A percentile compares a stretch with the other conserved stretches of the same genome.
phyloP scores from a whole-genome alignment of 2,797 vertebrate species.

The Lepus oiostolus region DNA sequence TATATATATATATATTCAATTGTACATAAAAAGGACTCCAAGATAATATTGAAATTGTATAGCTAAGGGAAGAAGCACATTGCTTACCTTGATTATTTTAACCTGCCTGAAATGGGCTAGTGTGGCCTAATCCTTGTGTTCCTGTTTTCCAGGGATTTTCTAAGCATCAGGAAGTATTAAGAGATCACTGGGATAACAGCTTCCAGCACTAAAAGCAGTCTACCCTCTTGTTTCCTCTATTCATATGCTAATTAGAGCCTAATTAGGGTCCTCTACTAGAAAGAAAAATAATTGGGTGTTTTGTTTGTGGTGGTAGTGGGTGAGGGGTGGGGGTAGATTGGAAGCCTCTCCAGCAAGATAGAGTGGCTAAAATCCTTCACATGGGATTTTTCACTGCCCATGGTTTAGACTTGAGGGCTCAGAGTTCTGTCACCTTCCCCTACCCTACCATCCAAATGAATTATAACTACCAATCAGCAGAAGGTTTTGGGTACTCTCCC shows the following conservation, averaged over 20 bases:
- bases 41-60: slow-evolving; percentile 27
- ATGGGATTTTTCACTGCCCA: background rate
- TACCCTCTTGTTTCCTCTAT: background rate
- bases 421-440: background rate
- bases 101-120: background rate
- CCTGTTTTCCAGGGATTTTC: background rate
- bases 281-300: no score
- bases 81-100: slow-evolving; percentile 18
- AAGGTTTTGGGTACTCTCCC: background rate
- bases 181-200: background rate
- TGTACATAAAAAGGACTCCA: slow-evolving; percentile 53
- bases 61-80: background rate
- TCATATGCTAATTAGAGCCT: background rate
- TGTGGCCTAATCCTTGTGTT: background rate
- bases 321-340: background rate
- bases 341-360: background rate
- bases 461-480: background rate
- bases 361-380: background rate
- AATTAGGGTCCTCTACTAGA: background rate
- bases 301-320: no score
- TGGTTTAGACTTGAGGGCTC: background rate
- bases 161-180: background rate
- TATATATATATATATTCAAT: background rate
- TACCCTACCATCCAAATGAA: no score
- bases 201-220: background rate